Base-by-base conservation (phyloP, 2,113 vertebrate genomes). In the Psettodes erumei region DNA sequence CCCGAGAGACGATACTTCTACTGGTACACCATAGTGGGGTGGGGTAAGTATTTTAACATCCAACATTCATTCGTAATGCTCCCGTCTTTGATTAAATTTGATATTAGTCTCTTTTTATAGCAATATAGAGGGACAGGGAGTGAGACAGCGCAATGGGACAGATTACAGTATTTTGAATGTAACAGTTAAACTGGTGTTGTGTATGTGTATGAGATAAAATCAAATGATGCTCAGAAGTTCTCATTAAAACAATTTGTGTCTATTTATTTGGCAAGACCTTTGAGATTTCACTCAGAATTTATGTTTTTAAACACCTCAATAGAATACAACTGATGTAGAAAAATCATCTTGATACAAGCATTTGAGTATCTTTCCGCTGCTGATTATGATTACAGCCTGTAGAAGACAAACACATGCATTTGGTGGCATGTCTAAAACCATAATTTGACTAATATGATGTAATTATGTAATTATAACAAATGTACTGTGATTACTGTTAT, bases 1-100 rank as follows among this genome's bases (percentile, higher is more conserved):
- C 98, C 98, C 0, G 98, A 99, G 86, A 95, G 97, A 75, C 95
- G 96, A 70, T 99, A 99, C 80, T 99, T 99, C 93, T 99, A 97
- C 93, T 99, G 97, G 97, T 95, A 95, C 89, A 95, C 93, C 74
- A 91, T 95, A 19, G 89, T 95, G 8, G 94, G 94, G 19, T 95
- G 94, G 94, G 94, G 94, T 94, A 72, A 83, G 92, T 68, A 2
- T 25, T 72, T 48, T 0, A 25, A 18, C 15, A 16, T 28, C 19
- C 13, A 35, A 37, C 40, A 33, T 18, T 27, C 1, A 30, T 4
- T 25, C 33, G 23, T 18, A 19, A 33, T 19, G 3, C 15, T 51
- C 4, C 2, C 3, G 7, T 37, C 55, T 40, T 25, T 51, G 27
- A 4, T 1, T 40, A 18, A 5, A 58, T 33, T 59, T 0, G 7